phyloP scores from a whole-genome alignment of 1,140 invertebrate species.

The Cydia strobilella region DNA sequence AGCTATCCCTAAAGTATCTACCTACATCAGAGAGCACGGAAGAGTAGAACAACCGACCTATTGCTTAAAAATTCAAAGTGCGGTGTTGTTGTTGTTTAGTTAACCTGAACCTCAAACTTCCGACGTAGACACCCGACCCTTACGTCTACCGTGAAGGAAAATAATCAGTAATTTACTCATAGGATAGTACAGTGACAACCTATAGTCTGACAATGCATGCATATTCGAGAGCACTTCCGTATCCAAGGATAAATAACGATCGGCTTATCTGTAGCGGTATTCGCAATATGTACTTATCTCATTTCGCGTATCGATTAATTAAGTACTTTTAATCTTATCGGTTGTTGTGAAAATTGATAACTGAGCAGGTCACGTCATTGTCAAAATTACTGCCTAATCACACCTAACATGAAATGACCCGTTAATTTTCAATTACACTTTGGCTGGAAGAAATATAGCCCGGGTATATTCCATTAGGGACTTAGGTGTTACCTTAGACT shows the following conservation, averaged over 20 bases:
- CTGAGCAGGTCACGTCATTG: background rate
- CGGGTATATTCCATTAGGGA: too few species aligned
- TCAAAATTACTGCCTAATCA: background rate
- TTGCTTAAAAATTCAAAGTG: slow-evolving; percentile 10
- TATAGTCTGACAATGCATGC: background rate
- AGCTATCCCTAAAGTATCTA: slow-evolving; percentile 49
- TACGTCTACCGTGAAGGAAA: background rate
- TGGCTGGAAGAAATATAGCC: too few species aligned
- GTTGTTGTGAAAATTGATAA: background rate
- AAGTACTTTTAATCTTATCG: background rate
- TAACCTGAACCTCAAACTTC: background rate
- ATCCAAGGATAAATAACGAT: background rate
- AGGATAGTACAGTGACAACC: background rate
- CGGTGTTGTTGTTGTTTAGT: slow-evolving; percentile 16
- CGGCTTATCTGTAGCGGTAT: background rate
- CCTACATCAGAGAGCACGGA: slow-evolving; percentile 39
- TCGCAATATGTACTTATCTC: slow-evolving; percentile 1
- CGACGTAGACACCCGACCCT: background rate
- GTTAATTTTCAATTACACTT: too few species aligned
- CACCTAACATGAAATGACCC: too few species aligned
- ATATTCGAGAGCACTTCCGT: background rate
- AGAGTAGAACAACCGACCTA: slow-evolving; percentile 28
- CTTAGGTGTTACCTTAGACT: too few species aligned
- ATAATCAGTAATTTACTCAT: background rate
- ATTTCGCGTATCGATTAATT: background rate